Percentiles rank a stretch among this genome's conserved stretches.
phyloP scores from a whole-genome alignment of 2,888 invertebrate species.

The Hypolimnas misippus region DNA sequence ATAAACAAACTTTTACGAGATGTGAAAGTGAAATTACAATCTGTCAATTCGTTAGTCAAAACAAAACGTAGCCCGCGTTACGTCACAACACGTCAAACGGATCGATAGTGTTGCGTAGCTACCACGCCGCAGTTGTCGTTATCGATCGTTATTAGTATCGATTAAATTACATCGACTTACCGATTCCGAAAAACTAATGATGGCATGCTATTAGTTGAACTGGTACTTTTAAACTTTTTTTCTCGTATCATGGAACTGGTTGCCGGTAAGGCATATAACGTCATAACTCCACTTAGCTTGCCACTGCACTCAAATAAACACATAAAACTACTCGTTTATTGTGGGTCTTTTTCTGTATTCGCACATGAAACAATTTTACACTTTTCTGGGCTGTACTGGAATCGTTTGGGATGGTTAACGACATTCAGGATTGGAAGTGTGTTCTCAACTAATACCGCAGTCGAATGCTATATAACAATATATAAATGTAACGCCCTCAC shows the following conservation, averaged over 20 bases:
- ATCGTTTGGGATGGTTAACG: slow-evolving; percentile 56
- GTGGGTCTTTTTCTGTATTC: slow-evolving; percentile 61
- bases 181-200: slow-evolving; percentile 86
- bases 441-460: slow-evolving; percentile 65
- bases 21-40: slow-evolving; percentile 39
- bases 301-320: slow-evolving; percentile 63
- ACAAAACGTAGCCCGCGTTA: slow-evolving; percentile 36
- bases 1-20: slow-evolving; percentile 21
- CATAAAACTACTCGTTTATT: slow-evolving; percentile 54
- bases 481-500: slow-evolving; percentile 52
- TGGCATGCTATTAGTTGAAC: slow-evolving; percentile 83
- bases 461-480: slow-evolving; percentile 52
- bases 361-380: slow-evolving; percentile 58
- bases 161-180: slow-evolving; percentile 75
- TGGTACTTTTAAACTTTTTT: slow-evolving; percentile 75
- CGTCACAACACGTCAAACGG: slow-evolving; percentile 50
- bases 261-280: slow-evolving; percentile 80
- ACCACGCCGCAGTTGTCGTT: slow-evolving; percentile 46
- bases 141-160: slow-evolving; percentile 44
- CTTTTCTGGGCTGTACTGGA: slow-evolving; percentile 53
- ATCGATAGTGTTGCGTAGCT: slow-evolving; percentile 57
- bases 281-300: slow-evolving; percentile 78
- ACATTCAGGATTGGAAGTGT: slow-evolving; percentile 71
- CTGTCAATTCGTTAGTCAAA: slow-evolving; percentile 39
- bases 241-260: slow-evolving; percentile 76